phyloP scores from a whole-genome alignment of 2,113 vertebrate species.

The Erpornis zantholeuca region DNA sequence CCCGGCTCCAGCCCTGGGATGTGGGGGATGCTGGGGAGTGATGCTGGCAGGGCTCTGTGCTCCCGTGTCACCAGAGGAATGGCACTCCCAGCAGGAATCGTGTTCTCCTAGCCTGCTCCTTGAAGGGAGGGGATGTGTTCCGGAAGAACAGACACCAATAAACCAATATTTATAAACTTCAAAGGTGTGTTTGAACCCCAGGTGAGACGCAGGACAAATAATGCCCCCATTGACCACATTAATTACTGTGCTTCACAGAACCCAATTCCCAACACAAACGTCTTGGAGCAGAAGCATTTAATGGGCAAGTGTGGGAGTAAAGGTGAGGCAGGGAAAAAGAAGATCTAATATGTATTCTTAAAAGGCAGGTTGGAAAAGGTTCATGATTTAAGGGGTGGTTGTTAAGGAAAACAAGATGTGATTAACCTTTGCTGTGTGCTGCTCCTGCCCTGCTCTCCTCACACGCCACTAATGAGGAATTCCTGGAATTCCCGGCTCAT shows the following conservation, averaged over 20 bases:
- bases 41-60: background rate
- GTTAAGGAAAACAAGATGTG: background rate
- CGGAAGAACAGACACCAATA: background rate
- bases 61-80: background rate
- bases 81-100: background rate
- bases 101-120: background rate
- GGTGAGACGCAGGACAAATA: background rate
- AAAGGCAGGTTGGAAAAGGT: background rate
- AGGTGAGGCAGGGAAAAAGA: background rate
- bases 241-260: background rate
- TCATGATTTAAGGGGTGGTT: background rate
- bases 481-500: background rate
- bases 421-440: background rate
- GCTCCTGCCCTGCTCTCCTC: background rate
- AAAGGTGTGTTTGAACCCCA: background rate
- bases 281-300: background rate
- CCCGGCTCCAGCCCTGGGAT: background rate
- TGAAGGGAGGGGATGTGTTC: background rate
- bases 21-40: background rate
- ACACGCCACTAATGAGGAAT: accelerated
- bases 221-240: background rate
- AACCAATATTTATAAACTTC: background rate
- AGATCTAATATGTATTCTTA: background rate
- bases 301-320: background rate
- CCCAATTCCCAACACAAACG: background rate